Evolutionary conservation across 2,113 vertebrate species (phyloP), one percentile per base, ranked within the genome.

Genomic region (Platysteira castanea): DNA sequence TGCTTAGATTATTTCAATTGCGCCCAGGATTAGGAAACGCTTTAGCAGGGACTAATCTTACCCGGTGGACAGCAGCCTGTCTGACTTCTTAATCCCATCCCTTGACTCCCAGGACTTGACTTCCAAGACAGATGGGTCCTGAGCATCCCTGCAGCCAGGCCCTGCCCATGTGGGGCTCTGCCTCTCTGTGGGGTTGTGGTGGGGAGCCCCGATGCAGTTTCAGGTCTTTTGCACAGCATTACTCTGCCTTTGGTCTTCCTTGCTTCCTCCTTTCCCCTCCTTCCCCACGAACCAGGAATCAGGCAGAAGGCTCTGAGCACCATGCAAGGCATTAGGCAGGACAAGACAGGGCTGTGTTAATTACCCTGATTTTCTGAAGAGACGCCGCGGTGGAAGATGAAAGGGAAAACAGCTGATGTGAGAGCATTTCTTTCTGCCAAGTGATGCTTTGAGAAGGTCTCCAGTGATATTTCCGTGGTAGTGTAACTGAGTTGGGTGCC

Each of bases 1-100:
- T 75, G 31, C 33, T 95, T 86, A 81, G 92, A 93, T 94, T 92
- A 94, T 93, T 88, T 81, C 86, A 87, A 3, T 49, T 90, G 84
- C 0, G 0, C 76, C 71, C 81, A 71, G 92, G 77, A 95, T 96
- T 96, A 94, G 70, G 86, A 84, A 90, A 93, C 0, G 0, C 61
- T 90, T 90, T 81, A 88, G 89, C 73, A 84, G 41, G 27, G 65
- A 77, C 65, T 96, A 92, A 93, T 93, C 1, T 86, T 23, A 28
- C 85, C 27, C 1, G 0, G 26, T 61, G 82, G n/a, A 87, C 69
- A 68, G 77, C 54, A 73, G 53, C 68, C n/a, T 77, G 68, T 16
- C 37, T 86, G 90, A 94, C 13, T 96, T 68, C 59, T 88, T 90
- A 84, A 93, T 90, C 68, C 54, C 73, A 60, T 31, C 0, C 6